Percentiles rank a stretch among this genome's conserved stretches.
phyloP scores from a whole-genome alignment of 2,888 invertebrate species.

The Myopa tessellatipennis region DNA sequence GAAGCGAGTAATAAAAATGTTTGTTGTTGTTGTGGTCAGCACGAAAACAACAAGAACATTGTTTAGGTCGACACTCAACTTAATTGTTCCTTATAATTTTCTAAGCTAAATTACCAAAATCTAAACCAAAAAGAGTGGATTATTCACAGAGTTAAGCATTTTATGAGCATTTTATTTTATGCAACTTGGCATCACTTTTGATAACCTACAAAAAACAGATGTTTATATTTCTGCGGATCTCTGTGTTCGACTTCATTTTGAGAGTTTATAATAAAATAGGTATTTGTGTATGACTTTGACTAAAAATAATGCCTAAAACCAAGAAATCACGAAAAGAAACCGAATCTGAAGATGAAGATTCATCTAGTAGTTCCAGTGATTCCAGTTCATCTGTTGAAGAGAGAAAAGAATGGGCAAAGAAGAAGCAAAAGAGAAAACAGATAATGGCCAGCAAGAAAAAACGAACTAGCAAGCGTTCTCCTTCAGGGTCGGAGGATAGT shows the following conservation, averaged over 20 bases:
- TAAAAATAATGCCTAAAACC: conserved; percentile 45
- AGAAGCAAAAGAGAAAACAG: conserved; percentile 35
- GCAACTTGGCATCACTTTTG: conserved; percentile 38
- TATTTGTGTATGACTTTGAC: not conserved
- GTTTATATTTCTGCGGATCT: not conserved
- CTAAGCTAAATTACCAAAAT: too few species aligned
- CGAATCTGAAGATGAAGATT: conserved; percentile 37
- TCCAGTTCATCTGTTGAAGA: conserved; percentile 37
- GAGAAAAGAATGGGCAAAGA: conserved; percentile 38
- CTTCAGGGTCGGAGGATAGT: conserved; percentile 30
- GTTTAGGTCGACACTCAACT: too few species aligned
- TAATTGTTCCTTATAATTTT: too few species aligned
- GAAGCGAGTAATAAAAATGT: too few species aligned
- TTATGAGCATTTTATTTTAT: too few species aligned
- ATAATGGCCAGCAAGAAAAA: conserved; percentile 7
- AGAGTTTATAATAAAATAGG: not conserved
- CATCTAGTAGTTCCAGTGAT: conserved; percentile 41
- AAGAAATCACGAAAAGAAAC: conserved; percentile 45
- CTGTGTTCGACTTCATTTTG: conserved; percentile 2
- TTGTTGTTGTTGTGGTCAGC: too few species aligned
- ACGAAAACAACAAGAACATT: too few species aligned
- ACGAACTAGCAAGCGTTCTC: not conserved
- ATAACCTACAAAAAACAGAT: conserved; percentile 28
- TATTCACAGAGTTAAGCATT: too few species aligned
- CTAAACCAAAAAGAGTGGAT: too few species aligned